These are phyloP conservation scores for Cnemophilus loriae DNA, from an alignment of 2,113 vertebrate species.

Conservation along the genomic window DNA sequence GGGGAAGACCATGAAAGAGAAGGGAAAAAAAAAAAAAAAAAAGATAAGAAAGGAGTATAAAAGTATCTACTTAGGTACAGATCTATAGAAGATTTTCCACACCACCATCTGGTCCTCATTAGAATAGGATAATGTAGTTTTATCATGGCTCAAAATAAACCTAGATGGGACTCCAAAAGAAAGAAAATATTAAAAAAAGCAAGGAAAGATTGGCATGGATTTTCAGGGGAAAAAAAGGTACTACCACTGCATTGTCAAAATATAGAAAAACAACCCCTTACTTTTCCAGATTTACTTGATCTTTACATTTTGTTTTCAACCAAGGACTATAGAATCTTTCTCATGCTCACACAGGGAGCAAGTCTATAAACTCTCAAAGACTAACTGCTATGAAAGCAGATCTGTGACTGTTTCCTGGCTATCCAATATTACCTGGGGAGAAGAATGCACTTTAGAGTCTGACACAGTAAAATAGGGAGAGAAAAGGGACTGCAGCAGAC, in stretches of 20 bases:
- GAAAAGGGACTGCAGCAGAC: neutral
- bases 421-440: constrained; percentile 22
- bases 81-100: neutral
- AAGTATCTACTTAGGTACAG: neutral
- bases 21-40: too few relatives aligned
- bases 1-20: neutral
- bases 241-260: neutral
- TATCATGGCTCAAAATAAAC: neutral
- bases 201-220: neutral
- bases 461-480: neutral
- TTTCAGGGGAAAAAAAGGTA: neutral
- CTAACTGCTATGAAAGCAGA: neutral
- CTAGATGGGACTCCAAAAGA: neutral
- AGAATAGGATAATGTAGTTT: neutral
- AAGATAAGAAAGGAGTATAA: rapidly evolving
- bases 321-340: neutral
- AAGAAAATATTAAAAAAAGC: neutral
- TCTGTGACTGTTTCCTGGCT: neutral
- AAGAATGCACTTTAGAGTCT: constrained; percentile 39
- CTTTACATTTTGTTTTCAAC: neutral
- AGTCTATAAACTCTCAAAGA: neutral
- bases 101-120: neutral
- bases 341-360: neutral
- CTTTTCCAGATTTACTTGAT: neutral
- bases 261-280: neutral